Conservation (phyloP, 2,888 invertebrate genomes). For the Reticulitermes lucifugus region DNA sequence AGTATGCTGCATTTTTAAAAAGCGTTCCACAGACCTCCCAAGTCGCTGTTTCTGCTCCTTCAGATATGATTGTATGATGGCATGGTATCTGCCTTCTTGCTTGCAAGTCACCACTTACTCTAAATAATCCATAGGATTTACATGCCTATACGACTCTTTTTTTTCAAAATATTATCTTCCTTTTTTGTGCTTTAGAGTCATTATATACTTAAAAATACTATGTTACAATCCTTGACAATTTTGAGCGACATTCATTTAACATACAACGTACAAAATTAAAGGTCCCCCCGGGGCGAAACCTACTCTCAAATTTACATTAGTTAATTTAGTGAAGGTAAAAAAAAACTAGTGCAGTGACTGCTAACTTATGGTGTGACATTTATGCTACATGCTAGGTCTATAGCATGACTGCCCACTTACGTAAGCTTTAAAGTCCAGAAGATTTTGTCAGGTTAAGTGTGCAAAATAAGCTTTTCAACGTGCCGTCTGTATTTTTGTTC, state of each 20-base stretch:
- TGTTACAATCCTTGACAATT: background rate
- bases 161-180: background rate
- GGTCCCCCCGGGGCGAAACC: background rate
- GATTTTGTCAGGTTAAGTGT: too few relatives aligned
- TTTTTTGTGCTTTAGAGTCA: background rate
- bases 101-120: background rate
- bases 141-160: background rate
- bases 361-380: background rate
- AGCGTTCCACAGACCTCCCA: constrained; percentile 37
- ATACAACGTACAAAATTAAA: background rate
- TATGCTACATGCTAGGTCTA: background rate
- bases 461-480: too few relatives aligned
- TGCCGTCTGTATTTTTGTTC: too few relatives aligned
- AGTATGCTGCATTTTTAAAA: constrained; percentile 23
- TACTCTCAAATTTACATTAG: background rate
- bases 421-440: too few relatives aligned
- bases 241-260: background rate
- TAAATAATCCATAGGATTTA: background rate
- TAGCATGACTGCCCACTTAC: too few relatives aligned
- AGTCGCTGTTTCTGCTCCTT: constrained; percentile 14
- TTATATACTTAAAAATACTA: background rate
- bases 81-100: background rate
- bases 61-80: background rate
- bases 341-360: background rate
- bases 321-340: background rate